Evolutionary conservation across 2,888 invertebrate species (phyloP).

Genomic region (Anarsia innoxiella): DNA sequence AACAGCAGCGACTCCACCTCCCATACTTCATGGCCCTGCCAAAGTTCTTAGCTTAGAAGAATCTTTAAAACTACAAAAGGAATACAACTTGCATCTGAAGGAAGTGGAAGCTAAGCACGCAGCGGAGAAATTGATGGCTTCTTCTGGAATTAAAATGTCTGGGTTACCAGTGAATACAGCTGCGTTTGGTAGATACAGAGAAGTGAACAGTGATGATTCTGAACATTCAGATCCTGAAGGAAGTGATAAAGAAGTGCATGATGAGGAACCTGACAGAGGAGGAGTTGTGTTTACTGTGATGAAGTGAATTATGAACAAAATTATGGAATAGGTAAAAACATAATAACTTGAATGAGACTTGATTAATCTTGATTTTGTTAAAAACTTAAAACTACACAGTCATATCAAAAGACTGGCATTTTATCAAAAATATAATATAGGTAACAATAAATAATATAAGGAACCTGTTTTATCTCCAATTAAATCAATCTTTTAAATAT

Average conservation of each 20-base stretch:
- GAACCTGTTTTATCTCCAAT: no score
- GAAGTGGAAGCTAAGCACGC: constrained; percentile 74
- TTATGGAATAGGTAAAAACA: no score
- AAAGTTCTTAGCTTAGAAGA: constrained; percentile 72
- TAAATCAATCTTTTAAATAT: no score
- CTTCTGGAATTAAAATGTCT: constrained; percentile 50
- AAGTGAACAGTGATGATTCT: constrained; percentile 48
- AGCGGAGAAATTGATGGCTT: constrained; percentile 64
- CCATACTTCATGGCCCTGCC: constrained; percentile 68
- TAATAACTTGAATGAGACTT: no score
- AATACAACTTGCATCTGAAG: constrained; percentile 59
- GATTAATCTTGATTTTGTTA: no score
- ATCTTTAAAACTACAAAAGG: constrained; percentile 72
- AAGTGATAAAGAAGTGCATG: constrained; percentile 72
- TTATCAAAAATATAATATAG: no score
- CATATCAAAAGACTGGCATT: no score
- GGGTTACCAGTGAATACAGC: constrained; percentile 41
- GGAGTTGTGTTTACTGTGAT: constrained; percentile 71
- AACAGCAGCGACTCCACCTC: constrained; percentile 78
- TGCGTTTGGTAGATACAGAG: constrained; percentile 54
- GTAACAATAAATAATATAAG: no score
- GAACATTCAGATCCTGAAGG: constrained; percentile 54
- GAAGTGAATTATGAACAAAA: no score
- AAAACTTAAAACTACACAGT: no score
- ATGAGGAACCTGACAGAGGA: constrained; percentile 73